Percentiles rank a stretch among this genome's conserved stretches.
Conservation (phyloP, 1,140 invertebrate genomes). For the Drosophila fuyamai region DNA sequence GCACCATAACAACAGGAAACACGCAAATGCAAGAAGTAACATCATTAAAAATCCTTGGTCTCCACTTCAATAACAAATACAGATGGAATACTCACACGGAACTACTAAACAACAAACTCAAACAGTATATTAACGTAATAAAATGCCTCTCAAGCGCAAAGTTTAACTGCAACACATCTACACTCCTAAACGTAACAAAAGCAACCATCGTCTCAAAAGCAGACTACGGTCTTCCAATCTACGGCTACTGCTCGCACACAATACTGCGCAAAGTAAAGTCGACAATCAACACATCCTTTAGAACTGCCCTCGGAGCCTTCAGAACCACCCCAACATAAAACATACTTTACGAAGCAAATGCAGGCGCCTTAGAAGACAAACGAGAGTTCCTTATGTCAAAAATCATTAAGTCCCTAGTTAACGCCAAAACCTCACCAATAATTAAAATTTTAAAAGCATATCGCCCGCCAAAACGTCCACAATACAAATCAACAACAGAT, state of each 20-base stretch:
- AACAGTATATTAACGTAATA: too few relatives aligned
- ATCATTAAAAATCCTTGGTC: not conserved
- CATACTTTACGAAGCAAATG: constrained; percentile 1
- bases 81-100: not conserved
- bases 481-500: not conserved
- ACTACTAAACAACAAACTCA: not conserved
- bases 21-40: not conserved
- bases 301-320: constrained; percentile 6
- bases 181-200: not conserved
- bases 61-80: not conserved
- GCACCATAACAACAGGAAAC: not conserved
- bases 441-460: constrained; percentile 2
- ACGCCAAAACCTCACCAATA: constrained; percentile 1
- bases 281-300: not conserved
- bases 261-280: not conserved
- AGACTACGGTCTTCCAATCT: not conserved
- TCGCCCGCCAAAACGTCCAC: not conserved
- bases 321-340: constrained; percentile 3
- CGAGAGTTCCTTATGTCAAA: not conserved
- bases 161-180: not conserved
- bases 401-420: not conserved
- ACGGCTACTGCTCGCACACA: not conserved
- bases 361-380: not conserved
- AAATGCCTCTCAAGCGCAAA: not conserved
- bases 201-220: not conserved